Base-by-base conservation (phyloP, 2,888 invertebrate genomes). In the Stenotaenia linearis region DNA sequence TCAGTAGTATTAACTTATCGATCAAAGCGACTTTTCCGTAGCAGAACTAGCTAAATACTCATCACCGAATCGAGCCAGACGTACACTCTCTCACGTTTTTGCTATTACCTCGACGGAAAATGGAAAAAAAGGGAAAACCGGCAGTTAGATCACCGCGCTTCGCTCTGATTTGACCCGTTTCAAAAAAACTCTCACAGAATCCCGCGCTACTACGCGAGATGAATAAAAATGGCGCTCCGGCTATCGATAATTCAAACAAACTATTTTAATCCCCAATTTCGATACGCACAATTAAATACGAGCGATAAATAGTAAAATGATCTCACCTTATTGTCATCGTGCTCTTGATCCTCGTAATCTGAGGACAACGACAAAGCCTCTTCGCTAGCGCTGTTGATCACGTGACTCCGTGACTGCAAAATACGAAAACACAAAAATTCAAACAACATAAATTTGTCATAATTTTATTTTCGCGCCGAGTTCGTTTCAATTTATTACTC, bases 301-400 rank as follows among this genome's bases (percentile, higher is more conserved):
- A n/a, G n/a, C n/a, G n/a, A n/a, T n/a, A n/a, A n/a, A n/a, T n/a
- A n/a, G n/a, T n/a, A n/a, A n/a, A n/a, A n/a, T 45, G n/a, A 45
- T 45, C 45, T 45, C 45, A 45, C 45, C 45, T 45, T 45, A 18
- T 45, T 45, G 12, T 78, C 78, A 35, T n/a, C 79, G n/a, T 82
- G 81, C 21, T 82, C 82, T 45, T 78, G 80, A 61, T 82, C 82
- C 79, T 82, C 82, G 79, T 82, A 82, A 79, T 82, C 82, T 2
- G 82, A 82, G 37, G 82, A 82, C 76, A 81, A 81, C 21, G 82
- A 82, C n/a, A 82, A 81, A 1, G 81, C 81, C 61, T 82, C 82
- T 75, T 82, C 82, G 75, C 82, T 82, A 9, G 81, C 80, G 75
- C 82, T 82, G 40, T 76, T 28, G 45, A 45, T 45, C 5, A n/a